Evolutionary conservation across 1,140 invertebrate species (phyloP), one percentile per base, ranked within the genome.

Genomic region (Trigoniulus corallinus): DNA sequence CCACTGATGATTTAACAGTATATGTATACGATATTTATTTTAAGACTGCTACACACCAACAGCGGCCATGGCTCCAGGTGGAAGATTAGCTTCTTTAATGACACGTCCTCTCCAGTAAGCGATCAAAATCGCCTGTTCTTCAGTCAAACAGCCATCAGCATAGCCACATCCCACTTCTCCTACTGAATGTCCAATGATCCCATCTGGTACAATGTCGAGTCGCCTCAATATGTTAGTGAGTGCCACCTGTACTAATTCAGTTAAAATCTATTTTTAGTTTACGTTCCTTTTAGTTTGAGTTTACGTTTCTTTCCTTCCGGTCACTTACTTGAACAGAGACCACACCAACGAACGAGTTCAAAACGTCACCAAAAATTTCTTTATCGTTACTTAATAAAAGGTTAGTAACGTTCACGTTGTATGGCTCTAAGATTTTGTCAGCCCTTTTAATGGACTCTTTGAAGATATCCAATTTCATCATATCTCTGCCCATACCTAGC

Each of bases 161-260:
- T 98, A 98, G 4, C 88, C 93, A 69, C 93, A 98, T 2, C 87
- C 88, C 48, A 94, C 68, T 71, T 95, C 89, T 23, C 89, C 89
- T 12, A 91, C 91, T 0, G 92, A 97, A 64, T 98, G 93, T 1
- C 94, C 94, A 40, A 98, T 70, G 57, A 98, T 91, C 45, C 89
- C 91, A 67, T 96, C 89, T 7, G 91, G 87, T 45, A 76, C 68
- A 13, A 98, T 74, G 48, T 80, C 83, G 34, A 95, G 56, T 2
- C 69, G 69, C 34, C 68, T 76, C n/a, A 98, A 67, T 21, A 91
- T 59, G 67, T 97, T 91, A 1, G 88, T 81, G 1, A 98, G 67
- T 10, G 87, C 92, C 47, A 97, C 80, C 74, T 88, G 71, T 68
- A 78, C n/a, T n/a, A n/a, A n/a, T n/a, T n/a, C n/a, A n/a, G n/a